These are phyloP conservation scores for Arrhopalites spinosus DNA, from an alignment of 2,888 invertebrate species.

Conservation along the genomic window DNA sequence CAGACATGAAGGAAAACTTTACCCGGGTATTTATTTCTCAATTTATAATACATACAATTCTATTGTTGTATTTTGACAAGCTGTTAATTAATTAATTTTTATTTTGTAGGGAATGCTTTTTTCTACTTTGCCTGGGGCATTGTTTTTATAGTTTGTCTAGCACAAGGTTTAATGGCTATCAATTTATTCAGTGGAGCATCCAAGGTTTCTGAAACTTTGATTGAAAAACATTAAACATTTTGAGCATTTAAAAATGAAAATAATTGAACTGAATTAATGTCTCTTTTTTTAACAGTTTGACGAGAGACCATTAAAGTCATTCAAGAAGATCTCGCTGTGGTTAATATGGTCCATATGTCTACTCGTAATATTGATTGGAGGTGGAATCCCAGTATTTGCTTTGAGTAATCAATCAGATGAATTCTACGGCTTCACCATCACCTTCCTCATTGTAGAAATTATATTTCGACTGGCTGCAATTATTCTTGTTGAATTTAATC, in stretches of 20 bases:
- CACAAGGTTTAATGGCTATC: conserved; percentile 35
- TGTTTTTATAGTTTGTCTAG: conserved; percentile 20
- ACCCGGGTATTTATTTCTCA: not conserved
- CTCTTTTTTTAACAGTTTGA: conserved; percentile 28
- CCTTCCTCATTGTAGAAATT: conserved; percentile 25
- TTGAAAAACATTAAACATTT: not conserved
- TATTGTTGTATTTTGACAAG: not conserved
- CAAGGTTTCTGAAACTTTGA: conserved; percentile 16
- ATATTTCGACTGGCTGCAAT: conserved; percentile 9
- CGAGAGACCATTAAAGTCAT: conserved; percentile 13
- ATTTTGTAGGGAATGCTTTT: conserved; percentile 8
- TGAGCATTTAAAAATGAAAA: too few relatives aligned
- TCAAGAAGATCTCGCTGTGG: conserved; percentile 30
- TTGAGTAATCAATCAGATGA: conserved; percentile 21
- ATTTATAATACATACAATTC: not conserved
- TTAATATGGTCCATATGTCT: conserved; percentile 32
- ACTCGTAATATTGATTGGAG: conserved; percentile 14
- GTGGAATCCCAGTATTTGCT: conserved; percentile 24
- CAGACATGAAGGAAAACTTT: conserved; percentile 6
- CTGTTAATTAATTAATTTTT: not conserved
- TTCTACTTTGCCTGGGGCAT: conserved; percentile 31
- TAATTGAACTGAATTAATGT: too few relatives aligned
- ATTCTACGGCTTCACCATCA: conserved; percentile 27
- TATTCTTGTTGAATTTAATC: conserved; percentile 23
- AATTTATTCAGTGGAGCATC: conserved; percentile 30